Evolutionary conservation across 2,113 vertebrate species (phyloP), one percentile per base, ranked within the genome.

Genomic region (Psilopsiagon aymara): DNA sequence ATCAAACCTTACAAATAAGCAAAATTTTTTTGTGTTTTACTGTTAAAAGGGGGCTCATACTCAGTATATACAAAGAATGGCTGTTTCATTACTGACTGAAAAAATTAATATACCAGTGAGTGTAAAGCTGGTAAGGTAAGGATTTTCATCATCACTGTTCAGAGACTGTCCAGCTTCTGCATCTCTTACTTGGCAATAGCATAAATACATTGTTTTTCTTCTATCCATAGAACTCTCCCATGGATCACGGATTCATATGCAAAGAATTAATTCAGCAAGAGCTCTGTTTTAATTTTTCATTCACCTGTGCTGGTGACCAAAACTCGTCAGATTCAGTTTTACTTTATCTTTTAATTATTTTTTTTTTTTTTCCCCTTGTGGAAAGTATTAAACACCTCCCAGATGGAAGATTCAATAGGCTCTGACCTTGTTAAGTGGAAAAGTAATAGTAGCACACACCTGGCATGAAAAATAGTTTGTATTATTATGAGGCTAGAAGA

Each of bases 331-430:
- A 60, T 81, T 84, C 46, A 37, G 31, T 52, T 86, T 59, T 44
- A 24, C 11, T 62, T 63, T 59, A 76, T 46, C 23, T n/a, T 88
- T 79, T 51, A 7, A 47, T 69, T 63, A 37, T 39, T 39, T 39
- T 39, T 39, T 10, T 64, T 63, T 66, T 83, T 96, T 95, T 49
- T 87, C 85, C 88, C 35, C 35, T 37, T 37, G 35, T 37, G 35
- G 35, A 10, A 82, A 82, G 62, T 31, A 75, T 92, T 82, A 74
- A 91, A 76, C 28, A 60, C 5, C 13, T 78, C 28, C 29, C 33
- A 87, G 43, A 64, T 19, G 80, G 24, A 76, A 77, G 41, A 80
- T 69, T 88, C 82, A 35, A 43, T 21, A 35, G 44, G 16, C 5
- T 83, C 44, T 84, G 41, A 44, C 21, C 91, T 74, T 51, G 3